Base-by-base conservation (phyloP, 2,888 invertebrate species). In the Tiphia femorata region DNA sequence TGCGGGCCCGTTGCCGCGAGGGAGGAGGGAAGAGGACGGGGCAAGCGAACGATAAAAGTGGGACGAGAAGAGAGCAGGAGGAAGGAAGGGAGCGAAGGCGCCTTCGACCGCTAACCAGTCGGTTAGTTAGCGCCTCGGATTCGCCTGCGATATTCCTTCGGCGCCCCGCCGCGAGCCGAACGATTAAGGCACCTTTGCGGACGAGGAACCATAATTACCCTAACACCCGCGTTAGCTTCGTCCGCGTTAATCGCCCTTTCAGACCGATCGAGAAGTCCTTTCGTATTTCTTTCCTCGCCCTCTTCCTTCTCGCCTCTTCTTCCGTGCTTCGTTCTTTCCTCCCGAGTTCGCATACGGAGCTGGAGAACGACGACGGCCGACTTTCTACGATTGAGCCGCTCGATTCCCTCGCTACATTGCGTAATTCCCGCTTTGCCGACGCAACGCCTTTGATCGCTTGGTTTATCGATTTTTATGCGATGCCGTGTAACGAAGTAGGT, bases 191-290 rank as follows among this genome's bases (percentile, higher is more conserved):
- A 76, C 70, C 69, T 62, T 55, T 58, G 48, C 62, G 61, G 63
- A 59, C 62, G 64, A 69, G 62, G 57, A 66, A 65, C 68, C 66
- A 70, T 77, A 73, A 78, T 78, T 77, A 76, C 73, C 67, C 70
- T 68, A 73, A 75, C 70, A 72, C 67, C 65, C 68, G 75, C 68
- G 66, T 73, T 68, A 66, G 64, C 51, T 67, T 57, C 54, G 56
- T 58, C 55, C 61, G 57, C 53, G 60, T 66, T 70, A 61, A 67
- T 68, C 68, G 58, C 49, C 63, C 60, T 64, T 63, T 59, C 43
- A 58, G 21, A 16, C 42, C 63, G 67, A 73, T 62, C 70, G 62
- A 63, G 53, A n/a, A 35, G 43, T 33, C 51, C 27, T 53, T 51
- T 46, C 50, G 49, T 58, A 41, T 58, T 50, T 42, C 48, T 35